Base-by-base conservation (phyloP, 35 echinoderm and acorn worm genomes). In the Anneissia japonica region DNA sequence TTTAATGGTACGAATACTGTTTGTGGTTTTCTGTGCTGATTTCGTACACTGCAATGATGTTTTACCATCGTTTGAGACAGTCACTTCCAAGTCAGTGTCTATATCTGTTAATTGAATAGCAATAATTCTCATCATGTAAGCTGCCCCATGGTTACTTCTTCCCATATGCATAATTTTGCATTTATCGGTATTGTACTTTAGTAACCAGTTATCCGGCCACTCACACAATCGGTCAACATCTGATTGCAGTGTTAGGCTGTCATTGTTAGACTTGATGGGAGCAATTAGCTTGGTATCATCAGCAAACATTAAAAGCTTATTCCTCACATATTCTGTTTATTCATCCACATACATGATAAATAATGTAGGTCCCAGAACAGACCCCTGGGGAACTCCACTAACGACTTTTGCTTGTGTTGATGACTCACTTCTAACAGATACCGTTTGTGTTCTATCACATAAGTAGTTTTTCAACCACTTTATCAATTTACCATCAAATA, bases 141-240 rank as follows among this genome's bases (percentile, higher is more conserved):
- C n/a, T n/a, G n/a, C n/a, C n/a, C n/a, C n/a, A n/a, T n/a, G 37
- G 79, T 81, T 81, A n/a, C 37, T 38, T 81, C 34, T 84, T 21
- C n/a, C 46, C 31, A 84, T 84, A 39, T 84, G 46, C 46, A 64
- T 84, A 30, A 43, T 31, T 84, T 64, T 84, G 0, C 82, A 73
- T 72, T 84, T 84, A 33, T 30, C 82, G 72, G 38, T 30, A 0
- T 84, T 46, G 0, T 72, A 84, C 21, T 39, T 0, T 51, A 84
- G 34, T 30, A 84, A 46, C 82, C 82, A 84, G 31, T 64, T 84
- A 46, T 84, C 46, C 7, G 0, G 32, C 82, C 82, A 84, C 72
- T 84, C 7, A 26, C 32, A 30, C 28, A 84, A 35, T 0, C 40
- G 23, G 35, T 84, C 0, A n/a, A 84, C 17, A 31, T 84, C 39